These are phyloP conservation scores for Phrynocephalus forsythii DNA, from an alignment of 2,797 vertebrate species.

Conservation along the genomic window DNA sequence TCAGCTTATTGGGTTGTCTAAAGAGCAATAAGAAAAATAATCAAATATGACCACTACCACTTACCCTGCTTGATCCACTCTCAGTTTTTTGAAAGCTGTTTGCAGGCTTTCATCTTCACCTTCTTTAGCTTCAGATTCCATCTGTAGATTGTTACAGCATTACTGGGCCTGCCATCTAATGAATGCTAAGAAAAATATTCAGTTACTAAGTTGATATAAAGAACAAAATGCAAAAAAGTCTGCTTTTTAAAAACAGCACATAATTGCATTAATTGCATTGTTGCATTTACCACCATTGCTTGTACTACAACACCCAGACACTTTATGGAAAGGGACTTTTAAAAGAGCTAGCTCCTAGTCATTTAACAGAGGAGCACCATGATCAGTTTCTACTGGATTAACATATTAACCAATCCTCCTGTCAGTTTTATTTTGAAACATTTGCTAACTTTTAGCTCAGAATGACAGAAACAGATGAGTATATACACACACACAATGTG, in stretches of 20 bases:
- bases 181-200: constrained; percentile 31
- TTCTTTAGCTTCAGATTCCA: constrained; percentile 85
- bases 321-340: neutral
- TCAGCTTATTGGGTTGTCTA: neutral
- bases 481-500: neutral
- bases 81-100: constrained; percentile 89
- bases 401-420: neutral
- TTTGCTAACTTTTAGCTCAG: neutral
- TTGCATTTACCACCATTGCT: rapidly evolving
- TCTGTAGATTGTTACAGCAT: constrained; percentile 73
- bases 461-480: neutral
- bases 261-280: rapidly evolving
- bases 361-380: neutral
- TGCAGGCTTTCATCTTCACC: constrained; percentile 88
- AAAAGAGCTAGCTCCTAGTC: neutral
- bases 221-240: neutral
- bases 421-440: neutral
- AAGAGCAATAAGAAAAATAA: neutral
- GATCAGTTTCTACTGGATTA: neutral
- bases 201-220: neutral
- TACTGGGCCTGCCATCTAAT: constrained; percentile 19
- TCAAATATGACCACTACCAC: neutral
- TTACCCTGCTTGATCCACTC: constrained; percentile 86
- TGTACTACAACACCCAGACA: neutral
- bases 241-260: neutral